Percentiles rank a stretch among this genome's conserved stretches.
phyloP scores from a whole-genome alignment of 2,888 invertebrate species.

The Opisthograptis luteolata region DNA sequence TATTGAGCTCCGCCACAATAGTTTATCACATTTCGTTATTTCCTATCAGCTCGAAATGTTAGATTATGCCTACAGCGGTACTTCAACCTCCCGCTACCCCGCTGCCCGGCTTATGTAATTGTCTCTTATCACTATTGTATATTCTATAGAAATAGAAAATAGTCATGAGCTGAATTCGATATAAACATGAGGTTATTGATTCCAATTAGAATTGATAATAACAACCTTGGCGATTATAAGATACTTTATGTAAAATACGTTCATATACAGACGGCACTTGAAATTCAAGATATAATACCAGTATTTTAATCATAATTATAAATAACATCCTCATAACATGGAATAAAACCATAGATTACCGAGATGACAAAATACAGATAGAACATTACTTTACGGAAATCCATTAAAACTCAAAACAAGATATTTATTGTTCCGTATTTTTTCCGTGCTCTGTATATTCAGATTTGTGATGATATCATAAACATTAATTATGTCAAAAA shows the following conservation, averaged over 20 bases:
- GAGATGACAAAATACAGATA: too few relatives aligned
- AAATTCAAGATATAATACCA: too few relatives aligned
- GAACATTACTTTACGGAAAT: slow-evolving; percentile 6
- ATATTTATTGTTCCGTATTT: slow-evolving; percentile 3
- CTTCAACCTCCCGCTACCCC: neutral
- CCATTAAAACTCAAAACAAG: neutral
- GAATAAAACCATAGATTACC: too few relatives aligned
- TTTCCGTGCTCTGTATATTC: neutral
- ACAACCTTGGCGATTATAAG: slow-evolving; percentile 26
- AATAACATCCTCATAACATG: neutral
- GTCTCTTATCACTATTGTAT: slow-evolving; percentile 21
- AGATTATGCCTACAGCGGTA: slow-evolving; percentile 28
- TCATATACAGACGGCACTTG: neutral
- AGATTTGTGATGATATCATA: slow-evolving; percentile 18
- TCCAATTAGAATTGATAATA: slow-evolving; percentile 31
- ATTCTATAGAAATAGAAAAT: too few relatives aligned
- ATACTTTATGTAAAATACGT: slow-evolving; percentile 3
- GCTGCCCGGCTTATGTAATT: slow-evolving; percentile 27
- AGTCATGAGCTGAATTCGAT: slow-evolving; percentile 27
- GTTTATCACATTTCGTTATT: slow-evolving; percentile 43
- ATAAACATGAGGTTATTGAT: slow-evolving; percentile 37
- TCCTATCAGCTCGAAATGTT: slow-evolving; percentile 40
- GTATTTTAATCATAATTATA: too few relatives aligned
- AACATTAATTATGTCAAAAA: slow-evolving; percentile 26
- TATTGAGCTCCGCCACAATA: slow-evolving; percentile 38